Percentiles rank a stretch among this genome's conserved stretches.
Evolutionary conservation across 2,113 vertebrate species (phyloP).

Genomic region (Myocastor coypus): DNA sequence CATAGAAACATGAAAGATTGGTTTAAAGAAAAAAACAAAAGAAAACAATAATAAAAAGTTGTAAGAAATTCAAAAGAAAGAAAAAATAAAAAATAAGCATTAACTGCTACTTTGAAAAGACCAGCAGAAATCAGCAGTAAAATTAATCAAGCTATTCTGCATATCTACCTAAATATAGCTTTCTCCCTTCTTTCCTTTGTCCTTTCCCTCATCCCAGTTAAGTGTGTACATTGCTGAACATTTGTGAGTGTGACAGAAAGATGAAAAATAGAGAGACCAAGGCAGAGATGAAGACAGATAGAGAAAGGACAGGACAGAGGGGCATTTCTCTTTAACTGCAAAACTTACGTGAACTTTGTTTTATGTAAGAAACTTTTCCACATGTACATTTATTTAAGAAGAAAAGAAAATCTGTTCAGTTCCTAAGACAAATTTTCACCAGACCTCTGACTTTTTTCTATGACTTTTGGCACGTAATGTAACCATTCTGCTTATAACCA

Average conservation of each 20-base stretch:
- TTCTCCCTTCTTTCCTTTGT: too few relatives aligned
- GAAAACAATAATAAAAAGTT: too few relatives aligned
- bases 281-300: not conserved
- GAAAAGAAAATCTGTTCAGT: not conserved
- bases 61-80: too few relatives aligned
- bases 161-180: too few relatives aligned
- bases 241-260: not conserved
- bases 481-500: not conserved
- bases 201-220: too few relatives aligned
- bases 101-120: too few relatives aligned
- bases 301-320: not conserved
- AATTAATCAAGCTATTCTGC: too few relatives aligned
- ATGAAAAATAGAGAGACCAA: not conserved
- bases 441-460: not conserved
- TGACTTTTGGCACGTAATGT: not conserved
- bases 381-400: not conserved
- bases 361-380: constrained; percentile 13
- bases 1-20: too few relatives aligned
- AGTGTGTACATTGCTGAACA: not conserved
- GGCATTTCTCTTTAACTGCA: not conserved
- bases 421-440: not conserved
- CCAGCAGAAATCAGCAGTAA: too few relatives aligned
- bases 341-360: constrained; percentile 17
- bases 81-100: too few relatives aligned
- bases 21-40: too few relatives aligned